Base-by-base conservation (phyloP, 2,113 vertebrate genomes). In the Reinhardtius hippoglossoides region DNA sequence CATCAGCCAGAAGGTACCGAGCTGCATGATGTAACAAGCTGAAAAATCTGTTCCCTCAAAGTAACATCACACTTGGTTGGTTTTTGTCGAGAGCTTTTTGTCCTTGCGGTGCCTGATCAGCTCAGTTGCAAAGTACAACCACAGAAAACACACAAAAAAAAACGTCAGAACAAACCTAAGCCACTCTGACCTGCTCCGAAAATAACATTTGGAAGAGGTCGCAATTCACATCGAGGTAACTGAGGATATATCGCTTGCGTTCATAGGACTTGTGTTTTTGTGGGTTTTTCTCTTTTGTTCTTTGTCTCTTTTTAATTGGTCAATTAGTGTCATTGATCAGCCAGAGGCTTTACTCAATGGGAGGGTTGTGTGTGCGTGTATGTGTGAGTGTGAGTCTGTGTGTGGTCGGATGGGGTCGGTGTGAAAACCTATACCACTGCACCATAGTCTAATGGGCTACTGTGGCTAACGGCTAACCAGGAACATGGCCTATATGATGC, bases 1-100 rank as follows among this genome's bases (percentile, higher is more conserved):
- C 81, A 98, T 99, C 88, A 96, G 95, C 76, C 97, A 98, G 81
- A 99, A 98, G 96, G 98, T 99, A 54, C 44, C 2, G 93, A 92
- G 82, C 13, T 37, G 15, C 7, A 52, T 1, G 3, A 55, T n/a
- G 16, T 35, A 67, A 76, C 52, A n/a, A 69, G 27, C 48, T 64
- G 57, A 50, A 73, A 42, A 15, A 37, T n/a, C 16, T 52, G 0
- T 27, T 23, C 1, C 15, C 15, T 31, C 21, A 52, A 26, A 35
- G 16, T 46, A 27, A 14, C 4, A 20, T 42, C 13, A 9, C 65
- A 50, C 9, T 31, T 24, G 24, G 18, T 9, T 50, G 21, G 24
- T 8, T 31, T 60, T 66, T n/a, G 2, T 3, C 40, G 31, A 35
- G 35, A 31, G 40, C 9, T 16, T 24, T 40, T 18, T 56, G n/a